phyloP scores from a whole-genome alignment of 2,113 vertebrate species.

The Erythrolamprus reginae region DNA sequence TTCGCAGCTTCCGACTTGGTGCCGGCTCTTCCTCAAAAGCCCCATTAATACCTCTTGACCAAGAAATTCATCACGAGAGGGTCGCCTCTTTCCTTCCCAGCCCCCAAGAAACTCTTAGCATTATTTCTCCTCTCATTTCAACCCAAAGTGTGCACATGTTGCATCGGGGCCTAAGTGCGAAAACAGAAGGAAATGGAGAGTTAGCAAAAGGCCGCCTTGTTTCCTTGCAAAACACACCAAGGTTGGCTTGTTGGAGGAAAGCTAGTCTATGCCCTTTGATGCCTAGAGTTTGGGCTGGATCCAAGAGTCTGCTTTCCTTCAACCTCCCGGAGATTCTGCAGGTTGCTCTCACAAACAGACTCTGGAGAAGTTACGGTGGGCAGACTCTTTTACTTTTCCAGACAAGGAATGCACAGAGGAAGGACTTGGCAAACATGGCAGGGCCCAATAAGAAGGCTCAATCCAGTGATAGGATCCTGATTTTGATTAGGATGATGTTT shows the following conservation, averaged over 20 bases:
- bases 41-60: slow-evolving; percentile 32
- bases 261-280: not conserved
- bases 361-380: accelerated
- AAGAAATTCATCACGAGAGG: slow-evolving; percentile 26
- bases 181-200: accelerated
- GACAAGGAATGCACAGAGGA: not conserved
- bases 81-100: not conserved
- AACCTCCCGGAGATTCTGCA: not conserved
- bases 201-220: accelerated
- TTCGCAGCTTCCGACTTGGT: slow-evolving; percentile 3
- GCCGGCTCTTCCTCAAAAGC: slow-evolving; percentile 53
- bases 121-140: not conserved
- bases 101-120: slow-evolving; percentile 4
- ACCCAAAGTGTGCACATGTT: not conserved
- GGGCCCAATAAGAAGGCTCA: not conserved
- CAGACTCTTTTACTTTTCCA: not conserved
- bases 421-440: not conserved
- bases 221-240: not conserved
- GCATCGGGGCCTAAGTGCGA: accelerated
- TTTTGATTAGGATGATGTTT: not conserved
- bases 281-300: not conserved
- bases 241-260: not conserved
- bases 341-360: not conserved
- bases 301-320: not conserved
- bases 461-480: too few relatives aligned